Conservation (phyloP, 1,140 invertebrate species). For the Brachionus paranguensis region DNA sequence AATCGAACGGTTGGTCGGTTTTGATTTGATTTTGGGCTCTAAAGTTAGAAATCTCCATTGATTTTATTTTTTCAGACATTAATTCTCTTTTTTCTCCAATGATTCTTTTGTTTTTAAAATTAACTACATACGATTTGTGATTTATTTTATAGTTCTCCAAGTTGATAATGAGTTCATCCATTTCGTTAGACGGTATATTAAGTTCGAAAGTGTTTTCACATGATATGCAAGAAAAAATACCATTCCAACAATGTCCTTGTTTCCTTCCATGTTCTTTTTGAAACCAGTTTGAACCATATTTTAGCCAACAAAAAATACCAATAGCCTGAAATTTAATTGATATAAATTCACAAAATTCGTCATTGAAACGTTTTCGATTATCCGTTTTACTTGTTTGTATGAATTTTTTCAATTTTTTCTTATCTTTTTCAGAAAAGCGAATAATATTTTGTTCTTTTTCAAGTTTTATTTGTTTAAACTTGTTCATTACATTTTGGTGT, state of each 20-base stretch:
- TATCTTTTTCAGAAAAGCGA: too few species aligned
- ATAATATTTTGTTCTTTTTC: too few species aligned
- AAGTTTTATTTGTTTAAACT: too few species aligned
- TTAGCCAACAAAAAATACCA: too few species aligned
- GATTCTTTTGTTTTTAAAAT: not conserved
- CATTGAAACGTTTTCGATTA: not conserved
- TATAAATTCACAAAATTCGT: not conserved
- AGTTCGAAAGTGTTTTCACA: not conserved
- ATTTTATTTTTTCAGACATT: not conserved
- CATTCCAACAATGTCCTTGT: not conserved
- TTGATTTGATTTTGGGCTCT: not conserved
- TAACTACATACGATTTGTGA: not conserved
- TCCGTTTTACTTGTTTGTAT: too few species aligned
- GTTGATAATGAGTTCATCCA: too few species aligned
- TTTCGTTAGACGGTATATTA: not conserved
- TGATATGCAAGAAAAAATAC: not conserved
- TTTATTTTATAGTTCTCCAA: not conserved
- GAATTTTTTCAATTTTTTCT: too few species aligned
- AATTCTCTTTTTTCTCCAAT: slow-evolving; percentile 13
- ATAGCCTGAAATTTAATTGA: too few species aligned
- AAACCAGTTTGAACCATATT: not conserved
- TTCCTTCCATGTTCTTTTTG: not conserved
- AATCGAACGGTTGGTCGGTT: too few species aligned
- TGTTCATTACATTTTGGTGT: too few species aligned
- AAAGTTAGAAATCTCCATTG: not conserved